These are phyloP conservation scores for Paraescarpia echinospica DNA, from an alignment of 1,140 invertebrate genomes.

Conservation along the genomic window DNA sequence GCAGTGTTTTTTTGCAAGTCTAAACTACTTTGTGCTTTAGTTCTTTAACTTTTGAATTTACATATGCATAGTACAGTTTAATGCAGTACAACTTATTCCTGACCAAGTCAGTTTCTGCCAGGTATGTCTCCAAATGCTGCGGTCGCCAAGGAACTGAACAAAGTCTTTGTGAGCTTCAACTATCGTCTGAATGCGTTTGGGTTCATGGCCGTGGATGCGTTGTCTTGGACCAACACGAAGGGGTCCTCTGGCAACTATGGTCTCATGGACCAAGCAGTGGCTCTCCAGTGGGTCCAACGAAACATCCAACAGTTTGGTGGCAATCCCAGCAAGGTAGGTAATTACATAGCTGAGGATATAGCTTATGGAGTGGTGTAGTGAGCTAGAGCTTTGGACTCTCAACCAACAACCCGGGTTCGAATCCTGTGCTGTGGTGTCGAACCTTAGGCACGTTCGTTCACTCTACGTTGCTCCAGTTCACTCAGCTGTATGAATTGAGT, in stretches of 20 bases:
- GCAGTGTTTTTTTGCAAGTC: no score
- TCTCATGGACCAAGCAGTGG: constrained; percentile 49
- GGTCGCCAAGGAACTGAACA: neutral
- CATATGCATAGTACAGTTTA: neutral
- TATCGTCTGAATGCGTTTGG: constrained; percentile 22
- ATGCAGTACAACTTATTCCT: neutral
- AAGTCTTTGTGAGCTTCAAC: constrained; percentile 20
- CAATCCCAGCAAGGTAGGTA: constrained; percentile 30
- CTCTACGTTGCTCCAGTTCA: no score
- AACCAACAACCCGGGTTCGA: no score
- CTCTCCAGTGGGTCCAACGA: constrained; percentile 73
- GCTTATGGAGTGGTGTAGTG: no score
- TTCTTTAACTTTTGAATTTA: no score
- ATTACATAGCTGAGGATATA: neutral
- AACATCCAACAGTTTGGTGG: constrained; percentile 47
- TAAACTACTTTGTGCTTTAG: no score
- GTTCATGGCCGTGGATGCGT: constrained; percentile 20
- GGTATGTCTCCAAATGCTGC: neutral
- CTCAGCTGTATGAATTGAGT: no score
- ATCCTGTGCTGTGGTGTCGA: no score
- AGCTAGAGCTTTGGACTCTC: no score
- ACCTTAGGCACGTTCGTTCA: no score
- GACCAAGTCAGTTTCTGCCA: neutral
- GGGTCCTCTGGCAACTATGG: constrained; percentile 16
- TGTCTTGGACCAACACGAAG: constrained; percentile 16